Base-by-base conservation (phyloP, 2,888 invertebrate species). In the Rhyacophila evoluta region DNA sequence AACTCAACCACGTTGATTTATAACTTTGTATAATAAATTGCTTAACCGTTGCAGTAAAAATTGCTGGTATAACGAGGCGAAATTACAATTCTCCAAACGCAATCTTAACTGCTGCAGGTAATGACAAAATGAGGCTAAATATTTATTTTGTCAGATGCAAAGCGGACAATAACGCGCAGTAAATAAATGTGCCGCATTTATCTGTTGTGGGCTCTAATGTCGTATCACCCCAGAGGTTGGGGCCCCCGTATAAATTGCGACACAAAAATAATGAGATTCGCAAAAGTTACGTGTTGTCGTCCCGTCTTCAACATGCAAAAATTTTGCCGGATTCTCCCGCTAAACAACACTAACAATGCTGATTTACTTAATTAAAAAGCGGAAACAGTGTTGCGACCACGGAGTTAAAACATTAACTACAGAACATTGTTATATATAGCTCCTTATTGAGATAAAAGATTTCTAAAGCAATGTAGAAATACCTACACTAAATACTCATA, bases 201-300 rank as follows among this genome's bases (percentile, higher is more conserved):
- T 55, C 55, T 55, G 19, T 8, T 6, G 55, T 15, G 55, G 55
- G 55, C 19, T 19, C 19, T 55, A 55, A 55, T 55, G 55, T 55
- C 55, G 25, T 2, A 15, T 6, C 19, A 19, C 55, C 19, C 55
- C 55, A 10, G 55, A 19, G 55, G 55, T 12, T 19, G 10, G 19
- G 15, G 19, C 15, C 39, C 55, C 55, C 15, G 19, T 19, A 55
- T 55, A 55, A 55, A 55, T 55, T 55, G 55, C 55, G 10, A 55
- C 19, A 55, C 55, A 19, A 55, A 55, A 55, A 55, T 55, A 55
- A 55, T 55, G 55, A 55, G 19, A 55, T 55, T 55, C 19, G 55
- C 19, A 19, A 25, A 55, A 55, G 55, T 55, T 55, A 55, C 19
- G 8, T 5, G 55, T 8, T 55, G 55, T 55, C 10, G 6, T 55